Evolutionary conservation across 2,888 invertebrate genomes (phyloP).

Genomic region (Maniola hyperantus): DNA sequence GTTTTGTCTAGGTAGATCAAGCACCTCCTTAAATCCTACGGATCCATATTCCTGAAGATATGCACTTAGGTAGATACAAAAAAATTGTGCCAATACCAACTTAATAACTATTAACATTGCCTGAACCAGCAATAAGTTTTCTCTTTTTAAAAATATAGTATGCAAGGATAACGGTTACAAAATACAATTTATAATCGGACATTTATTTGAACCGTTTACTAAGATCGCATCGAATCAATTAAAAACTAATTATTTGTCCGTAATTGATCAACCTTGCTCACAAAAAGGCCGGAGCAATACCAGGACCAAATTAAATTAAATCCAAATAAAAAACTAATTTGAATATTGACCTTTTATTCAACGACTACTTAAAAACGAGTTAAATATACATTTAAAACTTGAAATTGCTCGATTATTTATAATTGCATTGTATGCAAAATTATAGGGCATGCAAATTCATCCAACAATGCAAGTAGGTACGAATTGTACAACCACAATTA

Average conservation of each 20-base stretch:
- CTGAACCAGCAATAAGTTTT: too few relatives aligned
- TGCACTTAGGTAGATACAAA: too few relatives aligned
- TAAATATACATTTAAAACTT: constrained; percentile 9
- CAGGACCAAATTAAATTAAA: constrained; percentile 1
- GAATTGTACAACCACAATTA: not conserved
- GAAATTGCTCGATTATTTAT: constrained; percentile 1
- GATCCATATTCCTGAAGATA: too few relatives aligned
- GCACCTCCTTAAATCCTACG: too few relatives aligned
- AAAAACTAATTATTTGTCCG: constrained; percentile 25
- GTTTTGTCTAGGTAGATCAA: too few relatives aligned
- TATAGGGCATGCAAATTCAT: constrained; percentile 8
- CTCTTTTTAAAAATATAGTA: not conserved
- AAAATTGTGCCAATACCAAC: too few relatives aligned
- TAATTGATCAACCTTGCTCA: constrained; percentile 11
- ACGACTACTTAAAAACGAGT: not conserved
- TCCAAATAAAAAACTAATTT: constrained; percentile 11
- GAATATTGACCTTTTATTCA: constrained; percentile 1
- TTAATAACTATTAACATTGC: not conserved
- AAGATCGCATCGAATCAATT: constrained; percentile 30
- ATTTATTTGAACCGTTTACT: constrained; percentile 22
- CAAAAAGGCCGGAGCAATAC: not conserved
- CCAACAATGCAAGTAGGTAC: not conserved
- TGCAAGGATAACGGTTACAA: not conserved
- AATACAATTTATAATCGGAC: not conserved
- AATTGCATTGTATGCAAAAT: not conserved